These are phyloP conservation scores for Dicyrtomina minuta DNA, from an alignment of 2,888 invertebrate genomes.

Conservation along the genomic window DNA sequence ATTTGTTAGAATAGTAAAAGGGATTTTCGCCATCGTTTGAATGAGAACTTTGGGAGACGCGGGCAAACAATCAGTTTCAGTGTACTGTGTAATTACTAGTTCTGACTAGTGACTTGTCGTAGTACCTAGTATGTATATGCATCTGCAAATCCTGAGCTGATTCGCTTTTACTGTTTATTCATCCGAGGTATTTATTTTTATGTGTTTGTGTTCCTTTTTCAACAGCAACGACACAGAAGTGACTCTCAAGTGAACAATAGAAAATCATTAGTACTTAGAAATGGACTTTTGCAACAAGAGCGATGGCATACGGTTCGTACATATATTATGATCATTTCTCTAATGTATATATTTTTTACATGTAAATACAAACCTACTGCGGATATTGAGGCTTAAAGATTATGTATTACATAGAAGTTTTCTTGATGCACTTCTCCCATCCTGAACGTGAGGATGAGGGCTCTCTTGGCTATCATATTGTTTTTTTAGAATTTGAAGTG, in stretches of 20 bases:
- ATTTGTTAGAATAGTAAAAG: too few species aligned
- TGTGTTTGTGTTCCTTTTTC: slow-evolving; percentile 54
- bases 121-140: neutral
- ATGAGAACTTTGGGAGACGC: too few species aligned
- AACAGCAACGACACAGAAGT: slow-evolving; percentile 95
- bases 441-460: too few species aligned
- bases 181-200: neutral
- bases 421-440: too few species aligned
- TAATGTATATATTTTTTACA: neutral
- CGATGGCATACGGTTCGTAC: too few species aligned
- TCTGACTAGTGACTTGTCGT: neutral
- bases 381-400: neutral
- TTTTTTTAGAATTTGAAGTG: too few species aligned
- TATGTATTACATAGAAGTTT: too few species aligned
- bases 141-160: neutral
- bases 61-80: too few species aligned
- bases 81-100: neutral
- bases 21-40: too few species aligned
- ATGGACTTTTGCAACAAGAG: slow-evolving; percentile 87
- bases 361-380: neutral
- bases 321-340: too few species aligned
- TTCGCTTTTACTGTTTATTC: neutral
- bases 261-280: slow-evolving; percentile 83
- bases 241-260: slow-evolving; percentile 98
- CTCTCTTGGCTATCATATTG: too few species aligned